A percentile compares a stretch with the other conserved stretches of the same genome.
Evolutionary conservation across 2,797 vertebrate genomes (phyloP).

Genomic region (Paedocypris micromegethes): DNA sequence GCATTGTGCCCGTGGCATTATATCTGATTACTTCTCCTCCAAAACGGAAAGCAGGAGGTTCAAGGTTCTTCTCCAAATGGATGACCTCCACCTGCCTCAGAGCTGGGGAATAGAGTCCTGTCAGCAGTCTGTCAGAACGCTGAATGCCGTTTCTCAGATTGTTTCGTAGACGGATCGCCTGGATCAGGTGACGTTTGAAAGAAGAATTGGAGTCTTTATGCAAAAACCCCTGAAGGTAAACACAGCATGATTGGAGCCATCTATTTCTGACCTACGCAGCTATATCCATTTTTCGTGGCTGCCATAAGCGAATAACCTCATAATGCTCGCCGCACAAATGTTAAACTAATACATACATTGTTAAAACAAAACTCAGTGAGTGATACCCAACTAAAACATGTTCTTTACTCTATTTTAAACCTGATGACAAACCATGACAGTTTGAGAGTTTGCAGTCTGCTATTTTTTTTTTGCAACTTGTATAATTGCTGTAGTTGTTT

Average conservation of each 20-base stretch:
- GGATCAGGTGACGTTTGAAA: slow-evolving; percentile 41
- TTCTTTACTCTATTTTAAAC: too few relatives aligned
- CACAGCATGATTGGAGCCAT: slow-evolving; percentile 17
- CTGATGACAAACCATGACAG: too few relatives aligned
- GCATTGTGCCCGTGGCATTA: slow-evolving; percentile 29
- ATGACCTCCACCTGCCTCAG: slow-evolving; percentile 13
- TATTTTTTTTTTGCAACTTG: too few relatives aligned
- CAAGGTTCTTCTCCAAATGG: slow-evolving; percentile 25
- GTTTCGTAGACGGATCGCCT: slow-evolving; percentile 22
- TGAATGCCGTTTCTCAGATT: slow-evolving; percentile 36
- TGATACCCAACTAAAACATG: slow-evolving; percentile 1
- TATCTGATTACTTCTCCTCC: slow-evolving; percentile 30
- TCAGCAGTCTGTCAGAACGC: slow-evolving; percentile 36
- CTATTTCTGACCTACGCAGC: slow-evolving; percentile 10
- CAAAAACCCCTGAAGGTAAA: slow-evolving; percentile 19
- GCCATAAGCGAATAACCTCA: slow-evolving; percentile 12
- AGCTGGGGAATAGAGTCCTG: slow-evolving; percentile 31
- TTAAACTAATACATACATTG: background rate
- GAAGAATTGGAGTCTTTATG: slow-evolving; percentile 28
- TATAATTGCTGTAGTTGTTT: too few relatives aligned
- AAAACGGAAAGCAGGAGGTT: slow-evolving; percentile 43
- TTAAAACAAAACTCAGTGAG: slow-evolving; percentile 1
- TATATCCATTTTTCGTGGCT: background rate
- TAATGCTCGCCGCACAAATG: slow-evolving; percentile 1
- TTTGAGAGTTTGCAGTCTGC: too few relatives aligned